phyloP scores from a whole-genome alignment of 2,113 vertebrate species.

The Dolichotis patagonum region DNA sequence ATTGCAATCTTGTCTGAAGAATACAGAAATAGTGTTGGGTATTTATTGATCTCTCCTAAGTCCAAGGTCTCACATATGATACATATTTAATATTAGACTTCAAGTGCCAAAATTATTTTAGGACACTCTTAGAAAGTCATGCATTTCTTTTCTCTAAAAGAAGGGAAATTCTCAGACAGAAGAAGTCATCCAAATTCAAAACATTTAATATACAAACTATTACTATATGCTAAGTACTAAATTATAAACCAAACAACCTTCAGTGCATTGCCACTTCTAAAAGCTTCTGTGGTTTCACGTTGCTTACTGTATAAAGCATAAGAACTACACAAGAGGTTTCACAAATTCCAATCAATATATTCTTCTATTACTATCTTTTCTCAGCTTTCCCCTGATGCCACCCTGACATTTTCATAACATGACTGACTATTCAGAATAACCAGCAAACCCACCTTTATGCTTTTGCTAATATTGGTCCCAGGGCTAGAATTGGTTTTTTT shows the following conservation, averaged over 20 bases:
- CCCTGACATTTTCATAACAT: not conserved
- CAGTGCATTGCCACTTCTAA: not conserved
- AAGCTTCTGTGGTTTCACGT: not conserved
- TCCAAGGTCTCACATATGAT: not conserved
- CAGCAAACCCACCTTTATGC: not conserved
- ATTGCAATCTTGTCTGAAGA: not conserved
- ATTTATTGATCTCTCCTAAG: not conserved
- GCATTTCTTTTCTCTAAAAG: not conserved
- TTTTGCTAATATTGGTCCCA: not conserved
- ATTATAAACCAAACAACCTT: not conserved
- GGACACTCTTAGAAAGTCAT: not conserved
- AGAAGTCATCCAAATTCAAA: not conserved
- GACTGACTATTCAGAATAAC: not conserved
- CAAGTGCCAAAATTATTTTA: not conserved
- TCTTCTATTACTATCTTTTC: not conserved
- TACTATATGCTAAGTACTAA: not conserved
- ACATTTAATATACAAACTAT: not conserved
- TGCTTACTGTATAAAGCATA: not conserved
- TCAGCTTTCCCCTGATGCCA: rapidly evolving
- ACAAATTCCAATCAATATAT: not conserved
- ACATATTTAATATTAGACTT: not conserved
- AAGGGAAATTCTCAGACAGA: not conserved
- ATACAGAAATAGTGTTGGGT: not conserved
- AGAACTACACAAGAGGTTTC: not conserved
- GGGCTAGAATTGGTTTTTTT: no score